Conservation (phyloP, 1,140 invertebrate genomes). For the Papilio glaucus region DNA sequence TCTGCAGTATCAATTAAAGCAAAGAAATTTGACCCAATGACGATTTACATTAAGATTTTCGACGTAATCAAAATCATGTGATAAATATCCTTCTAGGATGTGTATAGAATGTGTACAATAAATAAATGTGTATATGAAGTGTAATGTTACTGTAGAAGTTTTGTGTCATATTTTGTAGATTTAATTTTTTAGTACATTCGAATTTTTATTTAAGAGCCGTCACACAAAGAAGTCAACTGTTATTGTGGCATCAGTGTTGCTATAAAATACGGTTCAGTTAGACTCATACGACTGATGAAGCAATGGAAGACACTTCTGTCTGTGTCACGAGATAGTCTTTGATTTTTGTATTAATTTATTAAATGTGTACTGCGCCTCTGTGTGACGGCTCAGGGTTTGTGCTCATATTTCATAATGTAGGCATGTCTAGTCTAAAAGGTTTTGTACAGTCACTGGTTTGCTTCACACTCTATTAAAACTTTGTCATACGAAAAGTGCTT, state of each 20-base stretch:
- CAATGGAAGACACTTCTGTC: no score
- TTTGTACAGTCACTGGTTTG: constrained; percentile 4
- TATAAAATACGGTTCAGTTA: no score
- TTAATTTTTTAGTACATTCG: constrained; percentile 47
- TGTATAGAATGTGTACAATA: constrained; percentile 71
- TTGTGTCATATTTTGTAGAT: constrained; percentile 65
- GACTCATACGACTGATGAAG: no score
- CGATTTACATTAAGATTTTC: constrained; percentile 43
- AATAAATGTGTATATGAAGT: constrained; percentile 67
- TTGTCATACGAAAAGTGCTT: not conserved
- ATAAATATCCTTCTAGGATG: constrained; percentile 68
- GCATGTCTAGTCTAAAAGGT: constrained; percentile 26
- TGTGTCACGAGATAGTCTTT: no score
- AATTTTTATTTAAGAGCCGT: constrained; percentile 42
- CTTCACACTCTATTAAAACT: not conserved
- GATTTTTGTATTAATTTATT: no score
- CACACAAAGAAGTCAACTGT: no score
- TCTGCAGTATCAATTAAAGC: no score
- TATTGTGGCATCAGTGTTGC: no score
- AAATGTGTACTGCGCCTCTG: no score
- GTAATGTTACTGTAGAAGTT: constrained; percentile 63
- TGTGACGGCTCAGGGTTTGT: not conserved
- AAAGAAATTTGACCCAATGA: not conserved
- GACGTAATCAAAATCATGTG: constrained; percentile 70
- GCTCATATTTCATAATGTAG: constrained; percentile 18